Evolutionary conservation across 2,797 vertebrate genomes (phyloP).

Genomic region (Xenentodon cancila): DNA sequence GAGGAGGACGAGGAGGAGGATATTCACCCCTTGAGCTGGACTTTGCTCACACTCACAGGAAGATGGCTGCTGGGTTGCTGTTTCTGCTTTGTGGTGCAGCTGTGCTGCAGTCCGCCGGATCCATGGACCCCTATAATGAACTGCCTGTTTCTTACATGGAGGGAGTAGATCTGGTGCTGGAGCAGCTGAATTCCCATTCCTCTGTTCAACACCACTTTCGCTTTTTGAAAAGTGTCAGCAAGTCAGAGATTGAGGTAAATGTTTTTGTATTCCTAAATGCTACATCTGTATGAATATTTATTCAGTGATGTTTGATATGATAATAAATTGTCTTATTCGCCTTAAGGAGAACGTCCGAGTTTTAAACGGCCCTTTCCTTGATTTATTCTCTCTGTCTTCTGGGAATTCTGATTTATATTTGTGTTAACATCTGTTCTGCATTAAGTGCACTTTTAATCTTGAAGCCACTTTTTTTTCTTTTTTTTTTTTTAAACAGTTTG

Average conservation of each 20-base stretch:
- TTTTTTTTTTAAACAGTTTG: constrained; percentile 1
- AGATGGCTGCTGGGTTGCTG: constrained; percentile 72
- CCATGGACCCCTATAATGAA: constrained; percentile 52
- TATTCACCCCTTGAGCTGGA: constrained; percentile 13
- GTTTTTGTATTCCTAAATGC: background rate
- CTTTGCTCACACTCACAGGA: constrained; percentile 34
- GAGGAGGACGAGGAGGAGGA: no score
- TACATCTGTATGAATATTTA: background rate
- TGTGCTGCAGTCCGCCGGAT: constrained; percentile 35
- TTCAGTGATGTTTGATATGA: no score
- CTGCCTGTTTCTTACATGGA: constrained; percentile 58
- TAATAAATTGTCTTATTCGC: no score
- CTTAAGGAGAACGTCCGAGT: background rate
- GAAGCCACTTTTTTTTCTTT: background rate
- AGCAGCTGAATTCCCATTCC: constrained; percentile 49
- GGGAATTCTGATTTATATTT: constrained; percentile 11
- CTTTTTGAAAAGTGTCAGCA: constrained; percentile 65
- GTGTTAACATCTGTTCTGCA: constrained; percentile 26
- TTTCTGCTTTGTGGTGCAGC: constrained; percentile 61
- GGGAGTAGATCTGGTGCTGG: constrained; percentile 74
- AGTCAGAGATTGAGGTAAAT: constrained; percentile 68
- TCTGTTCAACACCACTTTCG: constrained; percentile 67
- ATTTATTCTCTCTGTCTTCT: background rate
- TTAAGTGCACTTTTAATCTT: background rate
- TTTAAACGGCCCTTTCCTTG: constrained; percentile 1